Percentiles rank a stretch among this genome's conserved stretches.
Conservation (phyloP, 2,888 invertebrate species). For the Mythimna lalbum region DNA sequence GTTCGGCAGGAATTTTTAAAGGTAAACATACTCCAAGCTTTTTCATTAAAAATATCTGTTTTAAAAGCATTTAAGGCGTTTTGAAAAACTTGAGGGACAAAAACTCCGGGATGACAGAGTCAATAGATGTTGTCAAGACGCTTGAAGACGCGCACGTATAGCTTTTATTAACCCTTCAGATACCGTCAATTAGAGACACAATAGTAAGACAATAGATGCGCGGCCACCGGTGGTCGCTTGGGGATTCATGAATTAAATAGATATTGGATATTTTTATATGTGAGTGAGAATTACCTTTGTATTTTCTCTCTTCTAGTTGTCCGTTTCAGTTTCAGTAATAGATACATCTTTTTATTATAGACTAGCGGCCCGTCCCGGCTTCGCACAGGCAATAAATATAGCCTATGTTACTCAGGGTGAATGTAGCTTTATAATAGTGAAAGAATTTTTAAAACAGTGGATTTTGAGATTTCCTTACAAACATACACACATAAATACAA, state of each 20-base stretch:
- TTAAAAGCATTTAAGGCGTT: conserved; percentile 34
- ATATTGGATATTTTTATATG: background rate
- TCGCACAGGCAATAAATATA: too few species aligned
- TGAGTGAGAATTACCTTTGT: background rate
- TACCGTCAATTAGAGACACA: too few species aligned
- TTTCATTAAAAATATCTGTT: conserved; percentile 51
- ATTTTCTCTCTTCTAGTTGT: background rate
- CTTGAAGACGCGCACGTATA: background rate
- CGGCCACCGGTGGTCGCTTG: too few species aligned
- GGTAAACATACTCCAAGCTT: conserved; percentile 71
- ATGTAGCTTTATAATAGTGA: too few species aligned
- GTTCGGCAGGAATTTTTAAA: conserved; percentile 67
- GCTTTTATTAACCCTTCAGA: too few species aligned
- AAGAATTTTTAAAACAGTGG: too few species aligned
- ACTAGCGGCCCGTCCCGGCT: too few species aligned
- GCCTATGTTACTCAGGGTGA: too few species aligned
- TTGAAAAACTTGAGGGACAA: conserved; percentile 24
- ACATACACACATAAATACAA: too few species aligned
- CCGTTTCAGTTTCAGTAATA: background rate
- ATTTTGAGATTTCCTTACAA: too few species aligned
- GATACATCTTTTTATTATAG: background rate
- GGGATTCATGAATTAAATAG: too few species aligned
- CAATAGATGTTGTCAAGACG: conserved; percentile 30
- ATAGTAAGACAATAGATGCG: too few species aligned
- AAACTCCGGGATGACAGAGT: conserved; percentile 18